A percentile compares a stretch with the other conserved stretches of the same genome.
Evolutionary conservation across 2,888 invertebrate genomes (phyloP).

Genomic region (Schrankia costaestrigalis): DNA sequence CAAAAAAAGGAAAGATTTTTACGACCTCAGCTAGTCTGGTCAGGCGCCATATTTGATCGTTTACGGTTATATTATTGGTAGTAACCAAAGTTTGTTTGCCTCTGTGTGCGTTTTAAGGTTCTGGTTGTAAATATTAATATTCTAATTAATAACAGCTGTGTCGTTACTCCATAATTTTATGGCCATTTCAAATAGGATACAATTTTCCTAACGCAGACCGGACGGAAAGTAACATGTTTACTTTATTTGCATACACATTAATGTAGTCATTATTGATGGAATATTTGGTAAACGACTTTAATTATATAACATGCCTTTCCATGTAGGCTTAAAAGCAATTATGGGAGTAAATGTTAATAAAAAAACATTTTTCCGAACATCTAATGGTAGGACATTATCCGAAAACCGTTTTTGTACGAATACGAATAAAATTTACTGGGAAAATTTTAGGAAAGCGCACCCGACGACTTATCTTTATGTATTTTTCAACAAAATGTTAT

Average conservation of each 20-base stretch:
- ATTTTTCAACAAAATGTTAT: slow-evolving; percentile 63
- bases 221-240: slow-evolving; percentile 26
- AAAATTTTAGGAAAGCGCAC: slow-evolving; percentile 55
- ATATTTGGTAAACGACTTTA: slow-evolving; percentile 32
- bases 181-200: slow-evolving; percentile 22
- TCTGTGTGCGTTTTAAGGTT: slow-evolving; percentile 33
- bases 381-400: slow-evolving; percentile 67
- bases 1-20: slow-evolving; percentile 53
- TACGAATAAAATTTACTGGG: slow-evolving; percentile 61
- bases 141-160: slow-evolving; percentile 34
- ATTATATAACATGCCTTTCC: slow-evolving; percentile 38
- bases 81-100: slow-evolving; percentile 40
- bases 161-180: slow-evolving; percentile 30
- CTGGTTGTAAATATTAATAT: slow-evolving; percentile 31
- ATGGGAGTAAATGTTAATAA: slow-evolving; percentile 45
- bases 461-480: slow-evolving; percentile 69
- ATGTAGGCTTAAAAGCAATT: slow-evolving; percentile 41
- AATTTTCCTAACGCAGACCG: slow-evolving; percentile 19
- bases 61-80: slow-evolving; percentile 41
- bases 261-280: slow-evolving; percentile 25
- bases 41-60: slow-evolving; percentile 44
- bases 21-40: slow-evolving; percentile 41
- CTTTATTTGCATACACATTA: slow-evolving; percentile 30
- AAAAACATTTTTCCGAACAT: slow-evolving; percentile 60
- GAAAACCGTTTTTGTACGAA: slow-evolving; percentile 64